phyloP scores from a whole-genome alignment of 2,797 vertebrate species.

The Darevskia nairensis region DNA sequence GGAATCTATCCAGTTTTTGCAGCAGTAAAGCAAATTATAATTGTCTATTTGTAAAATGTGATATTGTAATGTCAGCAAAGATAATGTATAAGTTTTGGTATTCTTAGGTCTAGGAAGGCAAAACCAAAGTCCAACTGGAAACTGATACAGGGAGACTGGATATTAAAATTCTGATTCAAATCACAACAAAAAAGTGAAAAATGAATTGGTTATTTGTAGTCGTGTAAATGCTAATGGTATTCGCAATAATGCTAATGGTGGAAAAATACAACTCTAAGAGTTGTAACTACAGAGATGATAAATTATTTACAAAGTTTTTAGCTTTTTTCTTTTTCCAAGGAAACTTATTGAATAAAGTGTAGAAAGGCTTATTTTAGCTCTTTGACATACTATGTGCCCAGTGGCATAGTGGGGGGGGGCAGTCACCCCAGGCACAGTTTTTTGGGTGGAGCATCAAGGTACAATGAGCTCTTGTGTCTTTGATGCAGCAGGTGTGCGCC shows the following conservation, averaged over 20 bases:
- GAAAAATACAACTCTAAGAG: not conserved
- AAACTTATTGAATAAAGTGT: slow-evolving; percentile 35
- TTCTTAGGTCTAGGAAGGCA: not conserved
- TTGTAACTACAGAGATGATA: not conserved
- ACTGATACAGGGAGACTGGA: not conserved
- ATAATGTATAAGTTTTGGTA: not conserved
- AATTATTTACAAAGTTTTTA: slow-evolving; percentile 4
- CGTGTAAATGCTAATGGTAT: too few species aligned
- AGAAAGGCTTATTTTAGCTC: not conserved
- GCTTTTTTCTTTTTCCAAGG: slow-evolving; percentile 21
- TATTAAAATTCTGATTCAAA: not conserved
- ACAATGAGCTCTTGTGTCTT: too few species aligned
- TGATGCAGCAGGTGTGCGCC: too few species aligned
- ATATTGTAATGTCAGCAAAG: not conserved
- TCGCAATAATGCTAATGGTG: rapidly evolving
- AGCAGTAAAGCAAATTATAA: not conserved
- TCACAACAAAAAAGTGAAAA: slow-evolving; percentile 13
- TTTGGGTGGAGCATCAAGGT: too few species aligned
- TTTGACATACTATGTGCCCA: not conserved
- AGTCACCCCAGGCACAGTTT: too few species aligned
- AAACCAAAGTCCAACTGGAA: slow-evolving; percentile 6
- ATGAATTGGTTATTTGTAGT: slow-evolving; percentile 6
- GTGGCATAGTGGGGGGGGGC: too few species aligned
- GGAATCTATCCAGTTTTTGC: not conserved
- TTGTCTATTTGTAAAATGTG: not conserved